Conservation (phyloP, 2,113 vertebrate genomes). For the Sylvia atricapilla region DNA sequence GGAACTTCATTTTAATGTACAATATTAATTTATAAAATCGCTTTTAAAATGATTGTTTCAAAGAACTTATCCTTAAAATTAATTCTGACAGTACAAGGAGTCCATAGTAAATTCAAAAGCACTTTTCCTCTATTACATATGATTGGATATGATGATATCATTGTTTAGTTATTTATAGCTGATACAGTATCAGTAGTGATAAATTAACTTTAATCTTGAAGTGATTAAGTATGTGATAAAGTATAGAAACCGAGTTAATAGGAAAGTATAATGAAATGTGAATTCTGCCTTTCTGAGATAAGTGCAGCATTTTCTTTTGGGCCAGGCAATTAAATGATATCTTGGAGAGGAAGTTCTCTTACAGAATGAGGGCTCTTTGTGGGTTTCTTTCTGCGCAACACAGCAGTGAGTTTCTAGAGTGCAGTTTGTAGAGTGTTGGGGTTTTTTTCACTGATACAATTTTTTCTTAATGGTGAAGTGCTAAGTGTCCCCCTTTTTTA, state of each 20-base stretch:
- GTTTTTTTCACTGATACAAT: accelerated
- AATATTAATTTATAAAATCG: background rate
- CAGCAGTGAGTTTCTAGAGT: background rate
- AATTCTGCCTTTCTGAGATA: background rate
- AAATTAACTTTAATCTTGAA: background rate
- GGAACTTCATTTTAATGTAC: background rate
- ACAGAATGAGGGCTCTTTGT: background rate
- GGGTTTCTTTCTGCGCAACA: background rate
- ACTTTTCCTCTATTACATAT: background rate
- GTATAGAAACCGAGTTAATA: background rate
- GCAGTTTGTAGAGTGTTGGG: background rate
- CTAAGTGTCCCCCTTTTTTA: background rate
- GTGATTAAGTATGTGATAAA: background rate
- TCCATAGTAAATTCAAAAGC: background rate
- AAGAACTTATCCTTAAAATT: background rate
- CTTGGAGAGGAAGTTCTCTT: background rate
- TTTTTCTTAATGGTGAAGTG: background rate
- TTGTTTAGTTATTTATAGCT: background rate
- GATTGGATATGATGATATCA: background rate
- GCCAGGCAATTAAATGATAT: background rate
- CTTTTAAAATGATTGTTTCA: background rate
- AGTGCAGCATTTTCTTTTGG: background rate
- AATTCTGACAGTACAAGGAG: background rate
- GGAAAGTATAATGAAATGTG: background rate
- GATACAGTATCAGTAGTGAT: background rate